These are phyloP conservation scores for Carassius carassius DNA, from an alignment of 2,113 vertebrate genomes.

Conservation along the genomic window DNA sequence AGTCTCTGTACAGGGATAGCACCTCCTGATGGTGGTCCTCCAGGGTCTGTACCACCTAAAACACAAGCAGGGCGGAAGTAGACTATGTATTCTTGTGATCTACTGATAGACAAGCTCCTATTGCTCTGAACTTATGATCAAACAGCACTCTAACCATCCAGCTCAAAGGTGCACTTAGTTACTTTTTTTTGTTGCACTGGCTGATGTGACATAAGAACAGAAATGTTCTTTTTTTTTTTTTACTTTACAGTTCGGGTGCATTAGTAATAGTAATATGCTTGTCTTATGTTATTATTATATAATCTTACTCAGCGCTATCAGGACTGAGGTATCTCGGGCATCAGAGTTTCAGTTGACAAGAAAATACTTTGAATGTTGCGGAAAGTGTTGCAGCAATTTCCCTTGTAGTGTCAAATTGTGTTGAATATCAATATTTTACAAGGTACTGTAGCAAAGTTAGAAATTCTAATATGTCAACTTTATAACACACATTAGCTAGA, in stretches of 20 bases:
- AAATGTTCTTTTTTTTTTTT: background rate
- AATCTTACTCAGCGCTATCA: background rate
- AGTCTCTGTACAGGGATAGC: constrained; percentile 89
- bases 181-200: background rate
- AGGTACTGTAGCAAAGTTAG: background rate
- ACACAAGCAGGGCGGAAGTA: background rate
- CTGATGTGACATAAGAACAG: too few relatives aligned
- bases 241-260: background rate
- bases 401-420: background rate
- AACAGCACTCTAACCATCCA: background rate
- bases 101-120: background rate
- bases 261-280: background rate
- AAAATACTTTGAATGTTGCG: background rate
- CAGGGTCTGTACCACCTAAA: constrained; percentile 89
- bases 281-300: background rate
- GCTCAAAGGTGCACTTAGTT: background rate
- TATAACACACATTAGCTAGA: background rate
- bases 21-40: constrained; percentile 95
- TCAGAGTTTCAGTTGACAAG: background rate
- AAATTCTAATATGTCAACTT: background rate
- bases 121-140: background rate
- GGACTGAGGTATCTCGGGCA: background rate
- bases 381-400: too few relatives aligned
- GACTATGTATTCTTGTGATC: background rate
- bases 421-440: background rate